A percentile compares a stretch with the other conserved stretches of the same genome.
phyloP scores from a whole-genome alignment of 92 coral and sea anemone genomes.

The Palythoa heliodiscus region DNA sequence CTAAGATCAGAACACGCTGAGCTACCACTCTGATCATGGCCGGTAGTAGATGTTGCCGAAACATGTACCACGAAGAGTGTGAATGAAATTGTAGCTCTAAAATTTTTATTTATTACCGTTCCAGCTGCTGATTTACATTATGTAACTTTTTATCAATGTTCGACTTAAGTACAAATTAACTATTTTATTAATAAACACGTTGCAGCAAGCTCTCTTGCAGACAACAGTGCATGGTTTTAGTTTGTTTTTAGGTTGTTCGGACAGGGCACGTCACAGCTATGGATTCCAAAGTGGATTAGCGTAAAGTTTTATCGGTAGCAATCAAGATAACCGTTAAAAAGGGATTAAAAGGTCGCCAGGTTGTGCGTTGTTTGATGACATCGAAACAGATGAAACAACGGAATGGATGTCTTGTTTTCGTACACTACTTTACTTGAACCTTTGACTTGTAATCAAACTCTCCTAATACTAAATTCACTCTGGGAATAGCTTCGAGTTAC shows the following conservation, averaged over 20 bases:
- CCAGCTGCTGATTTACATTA: no score
- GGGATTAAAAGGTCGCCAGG: constrained; percentile 12
- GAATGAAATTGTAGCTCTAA: no score
- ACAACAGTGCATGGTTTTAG: neutral
- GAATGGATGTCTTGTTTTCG: neutral
- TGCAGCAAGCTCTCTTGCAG: no score
- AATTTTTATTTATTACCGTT: no score
- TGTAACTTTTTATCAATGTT: no score
- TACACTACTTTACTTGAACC: neutral
- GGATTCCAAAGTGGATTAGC: neutral
- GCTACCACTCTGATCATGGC: no score
- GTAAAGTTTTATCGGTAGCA: neutral
- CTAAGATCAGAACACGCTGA: no score
- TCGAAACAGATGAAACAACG: neutral
- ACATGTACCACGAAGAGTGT: no score
- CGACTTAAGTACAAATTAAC: no score
- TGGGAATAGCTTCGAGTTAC: neutral
- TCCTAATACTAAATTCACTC: neutral
- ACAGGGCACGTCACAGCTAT: neutral
- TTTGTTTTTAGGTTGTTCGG: no score
- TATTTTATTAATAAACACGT: no score
- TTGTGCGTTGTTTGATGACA: constrained; percentile 4
- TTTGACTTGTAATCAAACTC: neutral
- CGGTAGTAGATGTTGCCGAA: no score
- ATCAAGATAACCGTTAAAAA: neutral